Evolutionary conservation across 1,140 invertebrate genomes (phyloP).

Genomic region (Drosophila ercepeae): DNA sequence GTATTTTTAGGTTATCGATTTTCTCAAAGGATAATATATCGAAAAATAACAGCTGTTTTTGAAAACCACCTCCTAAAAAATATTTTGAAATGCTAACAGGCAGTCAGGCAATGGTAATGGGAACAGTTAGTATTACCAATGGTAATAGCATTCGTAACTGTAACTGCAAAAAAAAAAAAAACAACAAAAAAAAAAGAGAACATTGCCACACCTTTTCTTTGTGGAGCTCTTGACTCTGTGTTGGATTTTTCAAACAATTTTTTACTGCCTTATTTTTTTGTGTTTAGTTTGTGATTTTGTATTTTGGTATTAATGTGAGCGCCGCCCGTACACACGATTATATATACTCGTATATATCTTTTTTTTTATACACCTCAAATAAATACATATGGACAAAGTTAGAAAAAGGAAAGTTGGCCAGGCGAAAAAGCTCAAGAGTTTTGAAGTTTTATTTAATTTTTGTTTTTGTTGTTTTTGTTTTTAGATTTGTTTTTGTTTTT

Average conservation of each 20-base stretch:
- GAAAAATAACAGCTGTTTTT: no score
- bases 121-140: constrained; percentile 28
- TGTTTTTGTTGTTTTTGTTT: neutral
- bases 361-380: constrained; percentile 2
- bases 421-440: constrained; percentile 53
- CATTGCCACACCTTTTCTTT: constrained; percentile 65
- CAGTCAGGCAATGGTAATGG: constrained; percentile 24
- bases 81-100: constrained; percentile 47
- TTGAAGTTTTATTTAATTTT: constrained; percentile 32
- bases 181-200: constrained; percentile 35
- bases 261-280: constrained; percentile 10
- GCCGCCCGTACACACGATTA: constrained; percentile 67
- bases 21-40: no score
- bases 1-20: no score
- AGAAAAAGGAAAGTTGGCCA: constrained; percentile 54
- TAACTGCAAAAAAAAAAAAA: constrained; percentile 17
- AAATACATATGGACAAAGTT: constrained; percentile 14
- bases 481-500: no score
- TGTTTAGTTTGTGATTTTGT: constrained; percentile 9
- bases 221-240: constrained; percentile 21
- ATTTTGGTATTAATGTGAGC: constrained; percentile 62
- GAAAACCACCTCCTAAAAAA: no score
- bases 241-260: constrained; percentile 12
- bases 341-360: constrained; percentile 20
- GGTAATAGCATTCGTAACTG: constrained; percentile 45